A percentile compares a stretch with the other conserved stretches of the same genome.
Conservation (phyloP, 2,888 invertebrate genomes). For the Mylabris sibirica region DNA sequence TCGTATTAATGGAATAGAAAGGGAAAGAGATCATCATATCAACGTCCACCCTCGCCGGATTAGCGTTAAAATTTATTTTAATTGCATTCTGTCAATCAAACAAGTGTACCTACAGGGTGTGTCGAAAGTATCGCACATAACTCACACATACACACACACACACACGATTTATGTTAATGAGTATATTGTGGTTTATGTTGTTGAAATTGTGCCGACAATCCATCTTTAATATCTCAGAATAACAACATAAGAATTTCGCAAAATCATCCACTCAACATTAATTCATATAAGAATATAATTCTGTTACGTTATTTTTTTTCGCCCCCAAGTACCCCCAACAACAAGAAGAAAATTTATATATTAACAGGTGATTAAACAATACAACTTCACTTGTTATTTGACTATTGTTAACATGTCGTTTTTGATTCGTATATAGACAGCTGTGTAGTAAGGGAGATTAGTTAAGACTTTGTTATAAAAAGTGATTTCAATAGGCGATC, state of each 20-base stretch:
- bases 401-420: background rate
- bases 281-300: too few relatives aligned
- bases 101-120: background rate
- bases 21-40: too few relatives aligned
- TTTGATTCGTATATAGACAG: background rate
- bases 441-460: too few relatives aligned
- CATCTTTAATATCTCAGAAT: background rate
- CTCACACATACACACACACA: background rate
- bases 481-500: constrained; percentile 2
- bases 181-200: background rate
- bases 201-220: background rate
- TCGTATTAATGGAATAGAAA: too few relatives aligned
- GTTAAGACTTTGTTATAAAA: background rate
- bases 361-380: constrained; percentile 1
- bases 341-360: background rate
- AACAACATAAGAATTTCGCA: background rate
- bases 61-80: constrained; percentile 5
- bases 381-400: background rate
- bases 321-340: background rate
- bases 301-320: too few relatives aligned
- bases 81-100: background rate
- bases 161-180: constrained; percentile 1
- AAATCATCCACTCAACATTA: background rate
- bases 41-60: background rate
- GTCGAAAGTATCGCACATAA: constrained; percentile 3